Evolutionary conservation across 2,113 vertebrate species (phyloP), one percentile per base, ranked within the genome.

Genomic region (Hemichromis elongatus): DNA sequence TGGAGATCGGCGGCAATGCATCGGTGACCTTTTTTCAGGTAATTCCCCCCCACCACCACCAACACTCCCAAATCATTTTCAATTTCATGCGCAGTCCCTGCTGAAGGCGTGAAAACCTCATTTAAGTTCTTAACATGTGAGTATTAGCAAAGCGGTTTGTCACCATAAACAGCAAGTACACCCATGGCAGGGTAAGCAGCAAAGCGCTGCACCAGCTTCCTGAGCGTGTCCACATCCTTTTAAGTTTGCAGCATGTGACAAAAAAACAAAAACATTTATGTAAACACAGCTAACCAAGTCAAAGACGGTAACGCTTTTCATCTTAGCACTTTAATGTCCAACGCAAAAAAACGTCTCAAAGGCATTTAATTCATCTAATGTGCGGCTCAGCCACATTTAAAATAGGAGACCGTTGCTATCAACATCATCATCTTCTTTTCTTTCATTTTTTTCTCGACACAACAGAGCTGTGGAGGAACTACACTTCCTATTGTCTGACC

Each of bases 401-500:
- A 28, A 73, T 73, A 30, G 42, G 2, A 30, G 28, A 19, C 4
- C 4, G 4, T 26, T 50, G 68, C 42, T 50, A 50, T 30, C 66
- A 82, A 81, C 78, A 78, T 52, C 68, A 82, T 85, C 75, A 52
- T 28, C 19, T 7, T 42, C 26, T 21, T 45, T 42, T 59, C 14
- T 54, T 40, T 18, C n/a, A n/a, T 3, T 26, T 42, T 55, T 57
- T 35, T 63, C 50, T 33, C 56, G 45, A 82, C 75, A 68, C 47
- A 30, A 53, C 61, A 45, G 63, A 54, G 37, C 33, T 30, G 56
- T 21, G 19, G 33, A 86, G 56, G 80, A 85, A 63, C 80, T 56
- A 82, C 68, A 89, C 66, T 88, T 90, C 77, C 87, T 88, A 86
- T 81, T 87, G 53, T 66, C 86, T 93, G 93, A 94, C 93, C 95